Conservation (phyloP, 2,797 vertebrate genomes). For the Cyclopterus lumpus region DNA sequence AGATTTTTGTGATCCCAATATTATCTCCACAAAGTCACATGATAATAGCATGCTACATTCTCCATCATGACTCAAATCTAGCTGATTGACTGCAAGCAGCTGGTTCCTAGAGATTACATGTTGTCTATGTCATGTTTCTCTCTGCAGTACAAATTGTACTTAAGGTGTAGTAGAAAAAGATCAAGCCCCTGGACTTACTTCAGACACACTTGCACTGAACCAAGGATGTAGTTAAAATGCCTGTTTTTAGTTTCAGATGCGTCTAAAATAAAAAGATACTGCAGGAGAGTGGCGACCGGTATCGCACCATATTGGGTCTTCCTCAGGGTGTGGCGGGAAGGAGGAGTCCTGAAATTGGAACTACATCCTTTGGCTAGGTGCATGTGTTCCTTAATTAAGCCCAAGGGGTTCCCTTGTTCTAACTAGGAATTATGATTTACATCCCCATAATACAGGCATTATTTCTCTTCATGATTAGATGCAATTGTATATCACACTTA, state of each 20-base stretch:
- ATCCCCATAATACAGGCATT: not conserved
- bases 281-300: not conserved
- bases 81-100: not conserved
- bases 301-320: not conserved
- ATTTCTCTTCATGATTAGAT: not conserved
- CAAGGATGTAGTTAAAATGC: not conserved
- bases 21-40: not conserved
- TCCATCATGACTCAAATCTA: constrained; percentile 3
- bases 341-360: not conserved
- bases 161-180: not conserved
- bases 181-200: not conserved
- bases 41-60: constrained; percentile 3
- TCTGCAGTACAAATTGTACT: constrained; percentile 20
- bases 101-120: constrained; percentile 1
- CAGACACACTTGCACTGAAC: not conserved
- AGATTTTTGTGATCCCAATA: not conserved
- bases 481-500: not conserved
- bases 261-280: not conserved
- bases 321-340: not conserved
- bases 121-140: constrained; percentile 6
- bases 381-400: not conserved
- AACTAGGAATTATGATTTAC: not conserved
- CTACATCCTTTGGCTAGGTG: not conserved
- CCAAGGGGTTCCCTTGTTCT: not conserved
- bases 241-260: not conserved